A percentile compares a stretch with the other conserved stretches of the same genome.
Evolutionary conservation across 2,797 vertebrate species (phyloP).

Genomic region (Mus spretus): DNA sequence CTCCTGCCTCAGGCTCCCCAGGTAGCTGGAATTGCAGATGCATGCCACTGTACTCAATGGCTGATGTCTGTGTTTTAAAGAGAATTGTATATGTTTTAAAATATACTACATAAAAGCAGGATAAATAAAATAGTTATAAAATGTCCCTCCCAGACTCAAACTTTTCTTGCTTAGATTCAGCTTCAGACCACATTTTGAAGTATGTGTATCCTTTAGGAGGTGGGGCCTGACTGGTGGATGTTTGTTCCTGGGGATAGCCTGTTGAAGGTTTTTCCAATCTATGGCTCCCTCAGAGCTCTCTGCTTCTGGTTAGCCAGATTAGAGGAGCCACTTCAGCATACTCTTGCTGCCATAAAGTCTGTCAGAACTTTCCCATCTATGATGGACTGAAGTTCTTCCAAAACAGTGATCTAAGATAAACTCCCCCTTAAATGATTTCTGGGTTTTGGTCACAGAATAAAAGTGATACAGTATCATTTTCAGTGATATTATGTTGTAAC

Average conservation of each 20-base stretch:
- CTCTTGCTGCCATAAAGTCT: not conserved
- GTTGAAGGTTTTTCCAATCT: not conserved
- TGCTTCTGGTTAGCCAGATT: not conserved
- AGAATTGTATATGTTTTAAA: conserved; percentile 33
- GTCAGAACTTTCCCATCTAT: not conserved
- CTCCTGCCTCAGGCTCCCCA: not conserved
- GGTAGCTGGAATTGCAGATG: not conserved
- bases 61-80: conserved; percentile 20
- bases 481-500: not conserved
- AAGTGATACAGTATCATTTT: not conserved
- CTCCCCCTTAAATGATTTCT: not conserved
- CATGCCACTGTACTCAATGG: not conserved
- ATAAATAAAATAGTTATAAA: conserved; percentile 21
- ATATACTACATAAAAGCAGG: conserved; percentile 30
- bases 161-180: not conserved
- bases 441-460: not conserved
- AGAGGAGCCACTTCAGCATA: not conserved
- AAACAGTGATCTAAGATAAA: not conserved
- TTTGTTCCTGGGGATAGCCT: not conserved
- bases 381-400: not conserved
- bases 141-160: not conserved
- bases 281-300: not conserved
- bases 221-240: not conserved
- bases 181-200: not conserved
- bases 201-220: not conserved